Conservation (phyloP, 2,113 vertebrate genomes). For the Oncorhynchus gorbuscha region DNA sequence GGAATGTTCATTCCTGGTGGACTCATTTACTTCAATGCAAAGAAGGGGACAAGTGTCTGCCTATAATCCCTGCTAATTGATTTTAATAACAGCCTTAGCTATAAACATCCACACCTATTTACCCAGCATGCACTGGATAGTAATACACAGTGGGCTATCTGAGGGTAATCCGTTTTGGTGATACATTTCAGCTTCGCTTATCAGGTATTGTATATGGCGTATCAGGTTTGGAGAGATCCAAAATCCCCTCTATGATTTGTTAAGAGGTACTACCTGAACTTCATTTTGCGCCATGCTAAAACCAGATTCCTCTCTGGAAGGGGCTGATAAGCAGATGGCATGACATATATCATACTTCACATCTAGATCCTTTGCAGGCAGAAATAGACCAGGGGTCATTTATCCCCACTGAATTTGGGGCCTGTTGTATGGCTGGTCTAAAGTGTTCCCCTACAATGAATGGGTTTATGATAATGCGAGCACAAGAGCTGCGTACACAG, state of each 20-base stretch:
- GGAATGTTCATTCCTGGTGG: conserved; percentile 23
- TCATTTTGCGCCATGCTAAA: conserved; percentile 57
- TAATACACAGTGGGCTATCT: conserved; percentile 46
- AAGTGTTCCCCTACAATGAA: conserved; percentile 42
- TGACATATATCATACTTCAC: conserved; percentile 72
- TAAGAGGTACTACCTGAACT: conserved; percentile 66
- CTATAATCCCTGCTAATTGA: not conserved
- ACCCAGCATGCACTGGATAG: conserved; percentile 37
- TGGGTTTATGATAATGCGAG: conserved; percentile 38
- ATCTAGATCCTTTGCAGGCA: conserved; percentile 52
- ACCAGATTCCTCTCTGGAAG: conserved; percentile 60
- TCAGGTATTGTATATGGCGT: conserved; percentile 50
- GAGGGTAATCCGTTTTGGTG: conserved; percentile 70
- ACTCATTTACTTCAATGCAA: conserved; percentile 26
- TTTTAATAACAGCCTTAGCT: not conserved
- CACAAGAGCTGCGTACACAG: not conserved
- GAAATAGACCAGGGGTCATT: conserved; percentile 49
- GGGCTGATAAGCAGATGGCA: conserved; percentile 70
- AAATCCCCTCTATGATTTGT: conserved; percentile 35
- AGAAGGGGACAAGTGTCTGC: not conserved
- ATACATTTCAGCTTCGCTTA: conserved; percentile 61
- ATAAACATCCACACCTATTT: not conserved
- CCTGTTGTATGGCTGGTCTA: conserved; percentile 34
- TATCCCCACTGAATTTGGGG: conserved; percentile 35
- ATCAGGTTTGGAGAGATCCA: conserved; percentile 38